Percentiles rank a stretch among this genome's conserved stretches.
Conservation (phyloP, 2,888 invertebrate species). For the Calameuta filiformis region DNA sequence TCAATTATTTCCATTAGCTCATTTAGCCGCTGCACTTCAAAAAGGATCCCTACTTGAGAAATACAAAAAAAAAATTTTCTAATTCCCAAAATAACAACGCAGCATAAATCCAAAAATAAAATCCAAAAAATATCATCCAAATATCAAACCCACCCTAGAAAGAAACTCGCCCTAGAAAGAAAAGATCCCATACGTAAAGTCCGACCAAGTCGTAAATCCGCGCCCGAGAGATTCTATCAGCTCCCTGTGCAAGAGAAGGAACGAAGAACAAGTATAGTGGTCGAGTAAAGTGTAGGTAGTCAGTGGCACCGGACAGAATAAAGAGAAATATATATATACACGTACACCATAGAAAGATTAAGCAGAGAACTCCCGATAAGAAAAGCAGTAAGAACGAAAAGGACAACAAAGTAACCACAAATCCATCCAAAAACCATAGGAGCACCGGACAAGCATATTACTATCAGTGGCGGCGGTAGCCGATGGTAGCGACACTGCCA, state of each 20-base stretch:
- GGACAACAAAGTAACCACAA: neutral
- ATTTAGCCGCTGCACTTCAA: neutral
- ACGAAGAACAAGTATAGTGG: constrained; percentile 16
- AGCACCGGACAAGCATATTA: neutral
- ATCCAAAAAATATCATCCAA: no score
- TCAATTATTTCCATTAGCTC: neutral
- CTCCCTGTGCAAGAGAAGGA: constrained; percentile 18
- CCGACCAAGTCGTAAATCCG: constrained; percentile 33
- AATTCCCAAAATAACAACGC: no score
- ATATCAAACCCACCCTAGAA: no score
- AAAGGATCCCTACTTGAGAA: no score
- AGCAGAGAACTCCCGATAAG: constrained; percentile 23
- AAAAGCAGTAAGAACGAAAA: constrained; percentile 23
- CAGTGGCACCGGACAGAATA: constrained; percentile 14
- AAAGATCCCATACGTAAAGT: constrained; percentile 21
- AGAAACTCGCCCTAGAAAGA: constrained; percentile 9
- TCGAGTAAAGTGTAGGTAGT: constrained; percentile 17
- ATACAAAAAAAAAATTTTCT: no score
- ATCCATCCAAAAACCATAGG: neutral
- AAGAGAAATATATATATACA: neutral
- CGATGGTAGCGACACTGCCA: neutral
- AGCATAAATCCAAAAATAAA: no score
- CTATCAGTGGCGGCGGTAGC: neutral
- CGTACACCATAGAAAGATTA: constrained; percentile 8
- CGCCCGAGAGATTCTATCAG: constrained; percentile 20